A percentile compares a stretch with the other conserved stretches of the same genome.
Evolutionary conservation across 2,888 invertebrate species (phyloP).

Genomic region (Graphium colonna): DNA sequence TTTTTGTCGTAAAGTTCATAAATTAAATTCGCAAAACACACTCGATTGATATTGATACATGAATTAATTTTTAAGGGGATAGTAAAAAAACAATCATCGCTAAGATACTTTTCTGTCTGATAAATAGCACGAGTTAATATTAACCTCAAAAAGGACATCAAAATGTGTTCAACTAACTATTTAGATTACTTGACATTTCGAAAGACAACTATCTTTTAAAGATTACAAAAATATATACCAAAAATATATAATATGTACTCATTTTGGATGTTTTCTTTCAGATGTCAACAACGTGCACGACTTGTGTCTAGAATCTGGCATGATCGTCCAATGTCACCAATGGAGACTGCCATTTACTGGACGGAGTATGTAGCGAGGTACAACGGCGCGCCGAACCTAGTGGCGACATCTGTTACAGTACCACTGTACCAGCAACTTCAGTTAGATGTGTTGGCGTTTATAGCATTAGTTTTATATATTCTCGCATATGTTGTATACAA

Average conservation of each 20-base stretch:
- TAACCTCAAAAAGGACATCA: no score
- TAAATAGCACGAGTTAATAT: no score
- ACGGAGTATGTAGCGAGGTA: constrained; percentile 78
- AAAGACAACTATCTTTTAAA: no score
- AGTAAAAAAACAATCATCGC: no score
- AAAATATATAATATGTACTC: background rate
- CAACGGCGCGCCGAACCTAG: constrained; percentile 62
- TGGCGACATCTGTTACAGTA: constrained; percentile 50
- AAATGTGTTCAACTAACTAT: no score
- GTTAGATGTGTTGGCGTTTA: constrained; percentile 62
- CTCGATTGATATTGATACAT: no score
- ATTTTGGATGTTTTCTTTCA: constrained; percentile 37
- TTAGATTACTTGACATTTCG: no score
- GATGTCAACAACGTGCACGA: constrained; percentile 60
- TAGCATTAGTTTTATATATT: constrained; percentile 56
- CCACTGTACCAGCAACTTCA: constrained; percentile 65
- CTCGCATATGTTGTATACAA: constrained; percentile 52
- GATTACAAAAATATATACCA: no score
- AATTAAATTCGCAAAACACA: no score
- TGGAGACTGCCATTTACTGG: constrained; percentile 80
- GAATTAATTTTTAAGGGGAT: no score
- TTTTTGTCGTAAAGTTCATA: no score
- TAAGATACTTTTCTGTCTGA: no score
- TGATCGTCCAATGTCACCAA: constrained; percentile 71
- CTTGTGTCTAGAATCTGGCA: constrained; percentile 73